Evolutionary conservation across 1,140 invertebrate species (phyloP), one percentile per base, ranked within the genome.

Genomic region (Trichonephila clavata): DNA sequence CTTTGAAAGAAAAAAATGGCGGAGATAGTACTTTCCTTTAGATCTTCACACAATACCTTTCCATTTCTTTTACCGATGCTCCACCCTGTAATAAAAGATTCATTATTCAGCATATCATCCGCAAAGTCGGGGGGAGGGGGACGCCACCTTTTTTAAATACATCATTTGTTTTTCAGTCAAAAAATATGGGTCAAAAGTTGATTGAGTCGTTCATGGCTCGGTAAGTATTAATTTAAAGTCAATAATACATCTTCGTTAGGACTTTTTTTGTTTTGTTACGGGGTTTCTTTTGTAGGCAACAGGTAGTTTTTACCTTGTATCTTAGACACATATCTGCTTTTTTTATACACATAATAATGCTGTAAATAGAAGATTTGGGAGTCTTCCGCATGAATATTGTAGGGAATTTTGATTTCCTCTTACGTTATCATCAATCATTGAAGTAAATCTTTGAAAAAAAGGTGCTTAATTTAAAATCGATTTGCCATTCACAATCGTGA

Each of bases 141-240:
- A 39, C 32, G 39, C 20, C 77, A 59, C 7, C 65, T 80, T 65
- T 83, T 83, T 89, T 65, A 68, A 68, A 50, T 18, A 71, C 61
- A 27, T 86, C 59, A 18, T 59, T 80, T 81, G 71, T 32, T 80
- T 21, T 21, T 7, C 57, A 59, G n/a, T 27, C 57, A n/a, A 32
- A 68, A 50, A 59, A 92, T 86, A 32, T 92, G 63, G 91, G 91
- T 92, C 91, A 92, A 24, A 71, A 92, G 91, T 86, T 92, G 91
- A 92, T 92, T 86, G 91, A 92, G 83, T 71, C 50, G 91, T 92
- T 27, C 63, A 71, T 32, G 83, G 91, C 61, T 92, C 91, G 32
- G 60, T 86, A 92, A 84, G 83, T 84, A n/a, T 84, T 84, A 57
- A 27, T 84, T 84, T 84, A 84, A 84, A 84, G 57, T 59, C 81